Evolutionary conservation across 2,797 vertebrate genomes (phyloP), one percentile per base, ranked within the genome.

Genomic region (Hybognathus amarus): DNA sequence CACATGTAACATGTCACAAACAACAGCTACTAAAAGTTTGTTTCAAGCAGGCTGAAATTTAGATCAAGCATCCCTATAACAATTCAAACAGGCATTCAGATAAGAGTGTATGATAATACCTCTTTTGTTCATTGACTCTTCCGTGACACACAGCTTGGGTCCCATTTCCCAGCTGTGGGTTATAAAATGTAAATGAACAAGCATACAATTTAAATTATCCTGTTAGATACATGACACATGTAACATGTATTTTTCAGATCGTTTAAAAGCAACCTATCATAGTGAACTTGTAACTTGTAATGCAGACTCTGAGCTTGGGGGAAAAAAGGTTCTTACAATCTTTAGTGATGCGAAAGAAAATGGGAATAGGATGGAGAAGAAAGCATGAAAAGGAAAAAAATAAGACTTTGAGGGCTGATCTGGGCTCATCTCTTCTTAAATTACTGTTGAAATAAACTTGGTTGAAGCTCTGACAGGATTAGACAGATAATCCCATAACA

Each of bases 401-500:
- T 64, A 45, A 50, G 59, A 81, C 74, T 86, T 82, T 66, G 70
- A 61, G 77, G 78, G 68, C 71, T 88, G 84, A 86, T 87, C 79
- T 81, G 7, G 79, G 86, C 90, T 90, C 80, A 88, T 89, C 87
- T 88, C 77, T 47, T 88, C 82, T 81, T 70, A 77, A 86, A 87
- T 50, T 67, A 79, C 79, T 79, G 13, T 71, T 67, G 50, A 78
- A 52, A 82, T 83, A 89, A 86, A 83, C 78, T 63, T 82, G 71
- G 83, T 87, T 85, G 79, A 73, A 79, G 67, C 59, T 75, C 47
- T 80, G 71, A 73, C 79, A 86, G 89, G 88, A 90, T 90, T 76
- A 90, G 79, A 69, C 45, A 77, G 87, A 91, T 93, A 90, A 93
- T 92, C 89, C 89, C 85, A 45, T 87, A 85, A 88, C 83, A 90